phyloP scores from a whole-genome alignment of 2,113 vertebrate genomes.

The Gobio gobio region DNA sequence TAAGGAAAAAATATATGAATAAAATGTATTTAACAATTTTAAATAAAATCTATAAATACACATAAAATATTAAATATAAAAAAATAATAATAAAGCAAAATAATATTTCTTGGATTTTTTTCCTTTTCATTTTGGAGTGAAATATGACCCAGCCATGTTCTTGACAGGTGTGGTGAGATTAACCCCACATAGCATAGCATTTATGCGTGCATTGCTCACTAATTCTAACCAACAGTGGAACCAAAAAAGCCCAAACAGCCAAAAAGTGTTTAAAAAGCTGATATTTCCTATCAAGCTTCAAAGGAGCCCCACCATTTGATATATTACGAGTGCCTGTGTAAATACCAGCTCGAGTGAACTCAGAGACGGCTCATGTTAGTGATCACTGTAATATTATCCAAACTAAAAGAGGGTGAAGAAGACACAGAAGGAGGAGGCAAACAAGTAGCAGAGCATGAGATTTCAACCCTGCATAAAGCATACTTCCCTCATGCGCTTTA shows the following conservation, averaged over 20 bases:
- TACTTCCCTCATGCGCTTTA: conserved; percentile 7
- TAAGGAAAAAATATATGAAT: neutral
- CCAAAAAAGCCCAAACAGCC: neutral
- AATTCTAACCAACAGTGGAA: neutral
- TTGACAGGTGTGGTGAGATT: neutral
- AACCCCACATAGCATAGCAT: neutral
- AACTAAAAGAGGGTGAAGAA: conserved; percentile 30
- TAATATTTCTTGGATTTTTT: neutral
- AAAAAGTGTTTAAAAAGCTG: neutral
- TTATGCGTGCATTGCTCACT: neutral
- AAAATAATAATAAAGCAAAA: neutral
- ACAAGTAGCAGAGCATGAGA: conserved; percentile 6
- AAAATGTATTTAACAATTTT: too few relatives aligned
- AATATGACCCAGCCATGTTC: neutral
- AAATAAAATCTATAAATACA: neutral
- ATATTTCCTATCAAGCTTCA: conserved; percentile 11
- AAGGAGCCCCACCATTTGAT: conserved; percentile 59
- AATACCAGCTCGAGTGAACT: conserved; percentile 68
- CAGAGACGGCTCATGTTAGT: conserved; percentile 62
- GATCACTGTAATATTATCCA: conserved; percentile 67
- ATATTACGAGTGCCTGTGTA: conserved; percentile 66
- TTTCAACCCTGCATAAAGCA: neutral
- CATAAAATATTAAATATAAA: neutral
- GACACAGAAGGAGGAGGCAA: conserved; percentile 43
- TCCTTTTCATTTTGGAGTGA: neutral